Base-by-base conservation (phyloP, 2,113 vertebrate genomes). In the Pedetes capensis region DNA sequence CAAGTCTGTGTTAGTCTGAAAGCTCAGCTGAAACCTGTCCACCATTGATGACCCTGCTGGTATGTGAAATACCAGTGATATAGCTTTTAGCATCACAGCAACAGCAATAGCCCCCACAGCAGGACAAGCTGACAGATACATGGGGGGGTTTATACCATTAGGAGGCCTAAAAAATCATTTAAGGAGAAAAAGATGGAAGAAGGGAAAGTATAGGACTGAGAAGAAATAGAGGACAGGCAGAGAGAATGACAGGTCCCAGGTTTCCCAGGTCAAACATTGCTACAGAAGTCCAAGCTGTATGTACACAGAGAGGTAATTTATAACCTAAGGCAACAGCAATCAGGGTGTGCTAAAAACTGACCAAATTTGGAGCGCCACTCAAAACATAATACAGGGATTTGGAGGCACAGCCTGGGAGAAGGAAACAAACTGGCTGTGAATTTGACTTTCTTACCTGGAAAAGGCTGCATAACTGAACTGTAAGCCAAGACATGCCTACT, bases 401-500 rank as follows among this genome's bases (percentile, higher is more conserved):
- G 6, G 13, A 47, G 16, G 25, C 27, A 37, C 9, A 47, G 59
- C n/a, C 25, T 51, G 32, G 27, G 34, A 87, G 37, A 37, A 63
- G 8, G 32, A 49, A 13, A 63, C 23, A 55, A 39, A 39, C 11
- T 13, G 16, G 39, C 25, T 25, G 32, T 2, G 29, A 47, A 32
- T 2, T 34, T 5, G 18, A n/a, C 6, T 64, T 49, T 27, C 44
- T 69, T 98, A 98, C 98, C 98, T 98, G 98, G 98, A 71, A 98
- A 97, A 47, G 93, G 37, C 75, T 98, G 98, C 0, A 63, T 55
- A 1, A 68, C 88, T 51, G 97, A 91, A 53, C 87, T 98, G 94
- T 98, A 98, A 11, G 97, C 98, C 92, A 97, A 61, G 44, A 98
- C 91, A 57, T 80, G 92, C 74, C 96, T 78, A 0, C 9, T 29